A percentile compares a stretch with the other conserved stretches of the same genome.
Conservation (phyloP, 2,888 invertebrate species). For the Sinodicranocentrus sp. region DNA sequence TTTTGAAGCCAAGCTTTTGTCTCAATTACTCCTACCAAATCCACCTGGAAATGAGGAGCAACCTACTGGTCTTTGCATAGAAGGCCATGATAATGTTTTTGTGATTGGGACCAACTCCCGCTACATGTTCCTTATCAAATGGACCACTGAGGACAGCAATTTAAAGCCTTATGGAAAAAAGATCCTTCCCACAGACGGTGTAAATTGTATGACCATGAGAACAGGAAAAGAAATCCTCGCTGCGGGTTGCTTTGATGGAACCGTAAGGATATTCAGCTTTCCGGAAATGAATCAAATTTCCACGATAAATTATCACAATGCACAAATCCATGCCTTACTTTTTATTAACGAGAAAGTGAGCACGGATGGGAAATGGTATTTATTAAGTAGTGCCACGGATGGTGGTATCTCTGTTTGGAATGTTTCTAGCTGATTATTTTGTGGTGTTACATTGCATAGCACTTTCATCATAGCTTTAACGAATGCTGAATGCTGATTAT, state of each 20-base stretch:
- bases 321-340: conserved; percentile 31
- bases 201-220: conserved; percentile 46
- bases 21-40: conserved; percentile 38
- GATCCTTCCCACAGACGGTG: conserved; percentile 52
- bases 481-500: too few species aligned
- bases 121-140: conserved; percentile 39
- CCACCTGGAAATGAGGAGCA: conserved; percentile 7
- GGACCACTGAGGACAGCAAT: conserved; percentile 4
- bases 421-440: too few species aligned
- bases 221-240: conserved; percentile 26
- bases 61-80: conserved; percentile 45
- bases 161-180: conserved; percentile 45
- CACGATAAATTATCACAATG: conserved; percentile 34
- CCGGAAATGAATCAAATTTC: conserved; percentile 57
- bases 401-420: conserved; percentile 48
- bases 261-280: conserved; percentile 42
- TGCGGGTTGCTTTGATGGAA: conserved; percentile 49
- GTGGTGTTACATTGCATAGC: too few species aligned
- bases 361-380: conserved; percentile 43
- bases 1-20: conserved; percentile 12
- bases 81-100: conserved; percentile 23
- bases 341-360: conserved; percentile 45
- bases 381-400: conserved; percentile 44
- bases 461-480: too few species aligned
- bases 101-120: conserved; percentile 36